Evolutionary conservation across 2,888 invertebrate species (phyloP), one percentile per base, ranked within the genome.

Genomic region (Malachius bipustulatus): DNA sequence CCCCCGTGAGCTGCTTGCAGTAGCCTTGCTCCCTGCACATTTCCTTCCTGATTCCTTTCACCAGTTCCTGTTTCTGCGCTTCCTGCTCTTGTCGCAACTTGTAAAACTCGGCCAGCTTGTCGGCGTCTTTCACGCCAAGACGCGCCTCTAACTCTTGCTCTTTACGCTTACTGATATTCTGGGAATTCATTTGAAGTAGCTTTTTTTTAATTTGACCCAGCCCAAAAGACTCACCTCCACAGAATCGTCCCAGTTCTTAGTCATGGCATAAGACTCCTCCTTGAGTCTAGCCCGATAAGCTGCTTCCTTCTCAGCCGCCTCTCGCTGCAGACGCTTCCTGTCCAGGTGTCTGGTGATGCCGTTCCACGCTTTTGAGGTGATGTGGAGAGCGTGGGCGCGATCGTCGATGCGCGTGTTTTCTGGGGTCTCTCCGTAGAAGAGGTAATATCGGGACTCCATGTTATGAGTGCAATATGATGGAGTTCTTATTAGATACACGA

Each of bases 171-270:
- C 24, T 19, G n/a, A 19, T 19, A n/a, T 19, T 19, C 24, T 19
- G n/a, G n/a, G n/a, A 19, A 19, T 8, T 19, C 6, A 19, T 19
- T 6, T 6, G n/a, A 19, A 19, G 6, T 8, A 19, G 24, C n/a
- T 19, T 19, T 19, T 6, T 19, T n/a, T n/a, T n/a, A n/a, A n/a
- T n/a, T n/a, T n/a, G n/a, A n/a, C n/a, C n/a, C n/a, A n/a, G n/a
- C n/a, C n/a, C n/a, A n/a, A 19, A 19, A 8, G 6, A 19, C 6
- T 8, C n/a, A 19, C 24, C 24, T 19, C 24, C 19, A 61, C 47
- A 0, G 63, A 63, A 28, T 63, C 60, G n/a, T 55, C 57, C 66
- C 65, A 69, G 34, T 51, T 53, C 41, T 56, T 56, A 0, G 61
- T 65, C 59, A 68, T 59, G 6, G 54, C 51, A 27, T 60, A 55